Conservation (phyloP, 2,797 vertebrate species). For the Tinamus major region DNA sequence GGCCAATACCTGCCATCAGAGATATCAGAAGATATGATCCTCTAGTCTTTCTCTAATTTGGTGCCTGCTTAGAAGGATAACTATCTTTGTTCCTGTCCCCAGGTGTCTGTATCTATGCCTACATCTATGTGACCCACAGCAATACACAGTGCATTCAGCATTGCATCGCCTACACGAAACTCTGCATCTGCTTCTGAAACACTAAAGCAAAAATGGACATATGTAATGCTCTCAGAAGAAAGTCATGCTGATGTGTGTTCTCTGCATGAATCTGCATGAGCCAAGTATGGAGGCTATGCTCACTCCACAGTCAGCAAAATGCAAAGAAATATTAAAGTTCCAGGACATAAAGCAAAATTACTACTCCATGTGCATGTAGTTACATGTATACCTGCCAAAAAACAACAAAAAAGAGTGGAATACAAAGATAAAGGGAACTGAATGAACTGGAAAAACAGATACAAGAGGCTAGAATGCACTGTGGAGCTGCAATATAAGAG, state of each 20-base stretch:
- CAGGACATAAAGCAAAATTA: not conserved
- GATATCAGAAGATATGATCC: not conserved
- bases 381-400: not conserved
- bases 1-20: not conserved
- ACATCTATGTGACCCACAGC: not conserved
- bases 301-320: not conserved
- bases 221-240: not conserved
- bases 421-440: not conserved
- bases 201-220: not conserved
- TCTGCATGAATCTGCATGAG: not conserved
- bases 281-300: not conserved
- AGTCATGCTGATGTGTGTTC: not conserved
- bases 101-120: too few species aligned
- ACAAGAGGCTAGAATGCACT: not conserved
- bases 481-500: not conserved
- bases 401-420: not conserved
- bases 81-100: not conserved
- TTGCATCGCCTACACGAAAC: not conserved
- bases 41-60: not conserved
- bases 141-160: not conserved
- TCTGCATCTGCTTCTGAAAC: not conserved
- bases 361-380: fast-evolving
- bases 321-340: not conserved
- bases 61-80: not conserved
- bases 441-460: not conserved